Base-by-base conservation (phyloP, 2,888 invertebrate species). In the Strigamia crassipes region DNA sequence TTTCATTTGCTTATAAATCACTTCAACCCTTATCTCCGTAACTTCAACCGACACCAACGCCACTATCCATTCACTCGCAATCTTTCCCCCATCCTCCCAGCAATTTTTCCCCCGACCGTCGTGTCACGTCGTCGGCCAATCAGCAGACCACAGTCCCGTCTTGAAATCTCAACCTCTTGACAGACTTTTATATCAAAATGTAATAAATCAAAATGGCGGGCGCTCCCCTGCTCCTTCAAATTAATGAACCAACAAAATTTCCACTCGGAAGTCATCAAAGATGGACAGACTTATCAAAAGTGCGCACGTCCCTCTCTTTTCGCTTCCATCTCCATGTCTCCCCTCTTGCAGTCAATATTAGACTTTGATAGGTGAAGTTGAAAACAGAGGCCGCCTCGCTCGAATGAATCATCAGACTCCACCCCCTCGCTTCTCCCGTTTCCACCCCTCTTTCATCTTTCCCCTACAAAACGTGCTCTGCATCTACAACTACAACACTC, bases 1-100 rank as follows among this genome's bases (percentile, higher is more conserved):
- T 73, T 73, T 73, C 73, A 73, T 73, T 73, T 73, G 73, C 73
- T 73, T 73, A 73, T 73, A 73, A 73, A 73, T 73, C 73, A 73
- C 73, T 73, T 56, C 73, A 31, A 27, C 31, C 13, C 73, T 73
- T 73, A 73, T 73, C 73, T 73, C 73, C 73, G 73, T 73, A 73
- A 73, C 73, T 73, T 73, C 31, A 31, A 56, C 56, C 73, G 23
- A 73, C 73, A 73, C 73, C 23, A 73, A 73, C 73, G 56, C 18
- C 56, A 56, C 56, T 56, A 56, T 21, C 56, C 56, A 56, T 56
- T 56, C 56, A 56, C 56, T 56, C 56, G 3, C 56, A 56, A 56
- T 56, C 56, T 56, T 56, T 9, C n/a, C n/a, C 56, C 56, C n/a
- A n/a, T 21, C 56, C 56, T 18, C 1, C n/a, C 18, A 56, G 4